Conservation (phyloP, 2,888 invertebrate species). For the Eupithecia vulgata region DNA sequence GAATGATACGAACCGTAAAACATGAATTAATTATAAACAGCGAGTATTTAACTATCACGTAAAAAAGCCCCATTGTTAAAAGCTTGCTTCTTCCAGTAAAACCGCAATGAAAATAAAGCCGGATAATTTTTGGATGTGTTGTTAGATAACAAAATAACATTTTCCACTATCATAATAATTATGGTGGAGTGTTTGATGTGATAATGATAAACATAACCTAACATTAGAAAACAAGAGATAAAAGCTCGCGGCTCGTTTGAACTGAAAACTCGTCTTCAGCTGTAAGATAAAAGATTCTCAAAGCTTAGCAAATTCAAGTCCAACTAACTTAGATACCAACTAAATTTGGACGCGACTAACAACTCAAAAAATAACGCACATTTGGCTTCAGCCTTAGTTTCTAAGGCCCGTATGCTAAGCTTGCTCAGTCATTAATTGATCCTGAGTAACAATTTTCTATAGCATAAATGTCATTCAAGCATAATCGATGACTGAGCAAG, state of each 20-base stretch:
- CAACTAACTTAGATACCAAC: not conserved
- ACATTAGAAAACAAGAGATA: not conserved
- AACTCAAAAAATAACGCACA: not conserved
- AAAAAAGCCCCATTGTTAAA: not conserved
- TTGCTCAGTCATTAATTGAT: too few species aligned
- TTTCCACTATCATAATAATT: not conserved
- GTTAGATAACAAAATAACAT: not conserved
- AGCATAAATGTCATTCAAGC: too few species aligned
- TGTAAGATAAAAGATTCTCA: not conserved
- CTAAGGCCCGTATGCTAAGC: too few species aligned
- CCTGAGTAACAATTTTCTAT: too few species aligned
- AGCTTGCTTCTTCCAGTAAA: not conserved
- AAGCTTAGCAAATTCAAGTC: not conserved
- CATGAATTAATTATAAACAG: not conserved
- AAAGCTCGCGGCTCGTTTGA: not conserved
- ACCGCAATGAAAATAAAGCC: not conserved
- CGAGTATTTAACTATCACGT: conserved; percentile 5
- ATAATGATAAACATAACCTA: not conserved
- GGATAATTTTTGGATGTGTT: not conserved
- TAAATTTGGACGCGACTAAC: not conserved
- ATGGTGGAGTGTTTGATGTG: conserved; percentile 3
- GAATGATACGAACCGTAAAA: not conserved
- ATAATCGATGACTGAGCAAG: too few species aligned
- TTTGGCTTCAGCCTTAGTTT: not conserved
- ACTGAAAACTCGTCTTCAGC: not conserved